These are phyloP conservation scores for Arizona elegans DNA, from an alignment of 2,113 vertebrate genomes.

Conservation along the genomic window DNA sequence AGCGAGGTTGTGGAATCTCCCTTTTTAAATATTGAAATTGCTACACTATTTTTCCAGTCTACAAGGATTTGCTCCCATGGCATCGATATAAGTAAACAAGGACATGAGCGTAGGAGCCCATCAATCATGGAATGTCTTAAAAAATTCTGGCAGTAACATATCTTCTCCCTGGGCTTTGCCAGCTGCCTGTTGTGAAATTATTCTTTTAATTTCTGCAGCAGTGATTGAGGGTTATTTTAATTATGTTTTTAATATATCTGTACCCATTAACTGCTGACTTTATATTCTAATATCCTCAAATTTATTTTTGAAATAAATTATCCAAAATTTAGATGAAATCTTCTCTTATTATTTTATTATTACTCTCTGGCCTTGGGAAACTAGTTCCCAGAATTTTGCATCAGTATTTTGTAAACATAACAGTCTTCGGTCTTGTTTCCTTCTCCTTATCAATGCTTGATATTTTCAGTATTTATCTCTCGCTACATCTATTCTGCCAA, in stretches of 20 bases:
- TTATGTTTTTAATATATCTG: neutral
- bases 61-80: neutral
- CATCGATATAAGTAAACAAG: neutral
- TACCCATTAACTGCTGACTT: neutral
- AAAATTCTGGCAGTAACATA: neutral
- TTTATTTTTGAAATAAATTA: neutral
- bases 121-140: neutral
- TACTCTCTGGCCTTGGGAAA: neutral
- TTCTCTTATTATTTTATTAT: neutral
- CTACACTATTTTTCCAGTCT: neutral
- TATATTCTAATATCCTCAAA: neutral
- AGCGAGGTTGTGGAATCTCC: neutral
- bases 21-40: neutral
- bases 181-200: neutral
- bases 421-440: neutral
- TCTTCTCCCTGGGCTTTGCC: neutral
- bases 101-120: neutral
- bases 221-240: neutral
- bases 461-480: neutral
- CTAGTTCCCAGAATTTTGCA: neutral
- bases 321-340: neutral
- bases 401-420: neutral
- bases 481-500: neutral
- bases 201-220: neutral
- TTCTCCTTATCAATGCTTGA: neutral